These are phyloP conservation scores for Holothuria glaberrima DNA, from an alignment of 35 echinoderm and acorn worm genomes.

Conservation along the genomic window DNA sequence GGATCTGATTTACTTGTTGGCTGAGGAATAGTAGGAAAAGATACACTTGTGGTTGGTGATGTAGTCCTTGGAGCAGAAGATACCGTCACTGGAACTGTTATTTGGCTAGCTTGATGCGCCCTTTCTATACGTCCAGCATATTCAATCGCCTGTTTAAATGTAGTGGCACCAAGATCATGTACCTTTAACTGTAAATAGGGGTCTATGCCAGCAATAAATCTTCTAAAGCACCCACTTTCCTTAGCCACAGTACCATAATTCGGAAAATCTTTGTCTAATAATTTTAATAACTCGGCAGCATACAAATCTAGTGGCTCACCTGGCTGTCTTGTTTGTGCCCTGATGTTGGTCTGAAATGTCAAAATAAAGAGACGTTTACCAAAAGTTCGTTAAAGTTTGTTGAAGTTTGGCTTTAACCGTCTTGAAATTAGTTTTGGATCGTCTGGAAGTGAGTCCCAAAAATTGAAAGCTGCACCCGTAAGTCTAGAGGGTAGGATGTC, in stretches of 20 bases:
- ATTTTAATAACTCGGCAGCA: constrained; percentile 14
- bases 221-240: constrained; percentile 12
- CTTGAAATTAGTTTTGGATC: too few relatives aligned
- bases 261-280: constrained; percentile 37
- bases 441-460: constrained; percentile 20
- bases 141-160: background rate
- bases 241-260: constrained; percentile 16
- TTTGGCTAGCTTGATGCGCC: background rate
- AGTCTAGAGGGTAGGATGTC: background rate
- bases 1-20: background rate
- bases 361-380: background rate
- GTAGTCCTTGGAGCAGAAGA: too few relatives aligned
- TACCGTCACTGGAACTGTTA: too few relatives aligned
- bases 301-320: constrained; percentile 63
- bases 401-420: too few relatives aligned
- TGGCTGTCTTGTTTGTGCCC: background rate
- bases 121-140: constrained; percentile 6
- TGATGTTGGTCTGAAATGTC: constrained; percentile 32
- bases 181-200: background rate
- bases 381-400: too few relatives aligned
- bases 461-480: background rate
- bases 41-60: background rate
- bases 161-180: background rate
- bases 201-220: background rate
- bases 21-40: background rate